phyloP scores from a whole-genome alignment of 2,113 vertebrate genomes.

The Myiozetetes cayanensis region DNA sequence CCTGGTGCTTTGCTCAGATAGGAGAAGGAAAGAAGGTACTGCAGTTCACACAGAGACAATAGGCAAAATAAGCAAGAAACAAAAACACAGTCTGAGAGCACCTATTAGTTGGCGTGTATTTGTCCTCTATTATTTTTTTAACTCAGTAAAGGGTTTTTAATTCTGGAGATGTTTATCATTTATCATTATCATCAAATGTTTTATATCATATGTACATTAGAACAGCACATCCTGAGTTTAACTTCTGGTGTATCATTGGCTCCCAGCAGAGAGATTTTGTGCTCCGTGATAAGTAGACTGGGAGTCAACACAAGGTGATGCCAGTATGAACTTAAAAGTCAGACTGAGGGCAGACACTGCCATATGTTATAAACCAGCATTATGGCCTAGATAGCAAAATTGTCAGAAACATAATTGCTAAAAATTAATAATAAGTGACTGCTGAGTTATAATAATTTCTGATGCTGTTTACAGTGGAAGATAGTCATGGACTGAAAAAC shows the following conservation, averaged over 20 bases:
- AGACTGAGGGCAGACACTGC: background rate
- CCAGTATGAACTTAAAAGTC: background rate
- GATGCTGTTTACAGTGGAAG: background rate
- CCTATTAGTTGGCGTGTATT: background rate
- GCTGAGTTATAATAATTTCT: background rate
- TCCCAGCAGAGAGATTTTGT: background rate
- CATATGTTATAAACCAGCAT: background rate
- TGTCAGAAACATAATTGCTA: background rate
- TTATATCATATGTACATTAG: background rate
- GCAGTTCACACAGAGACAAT: background rate
- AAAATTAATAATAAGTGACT: background rate
- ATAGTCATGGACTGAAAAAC: background rate
- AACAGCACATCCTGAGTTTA: background rate
- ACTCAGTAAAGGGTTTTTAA: background rate
- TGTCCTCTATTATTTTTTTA: background rate
- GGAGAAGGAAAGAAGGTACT: background rate
- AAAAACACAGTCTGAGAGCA: background rate
- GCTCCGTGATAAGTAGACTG: background rate
- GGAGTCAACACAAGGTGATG: background rate
- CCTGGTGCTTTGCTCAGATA: background rate
- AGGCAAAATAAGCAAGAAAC: background rate
- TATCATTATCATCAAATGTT: background rate
- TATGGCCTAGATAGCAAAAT: background rate
- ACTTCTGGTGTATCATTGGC: background rate
- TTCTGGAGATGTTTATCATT: background rate